Conservation (phyloP, 2,888 invertebrate genomes). For the Stenchaetothrips biformis region DNA sequence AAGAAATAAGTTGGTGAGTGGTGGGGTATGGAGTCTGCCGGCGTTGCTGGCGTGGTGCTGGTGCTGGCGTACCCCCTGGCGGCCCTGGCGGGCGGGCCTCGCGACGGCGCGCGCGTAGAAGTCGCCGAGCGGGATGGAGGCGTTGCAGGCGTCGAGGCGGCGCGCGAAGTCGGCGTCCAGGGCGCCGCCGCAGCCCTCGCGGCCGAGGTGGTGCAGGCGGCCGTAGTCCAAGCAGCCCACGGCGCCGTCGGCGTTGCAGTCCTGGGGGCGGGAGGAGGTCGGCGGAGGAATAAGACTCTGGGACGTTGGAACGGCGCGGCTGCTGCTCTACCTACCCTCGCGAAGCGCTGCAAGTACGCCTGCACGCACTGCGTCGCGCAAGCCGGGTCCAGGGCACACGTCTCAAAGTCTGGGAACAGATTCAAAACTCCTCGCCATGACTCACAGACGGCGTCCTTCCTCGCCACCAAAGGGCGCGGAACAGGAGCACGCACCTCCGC, state of each 20-base stretch:
- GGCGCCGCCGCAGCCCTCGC: not conserved
- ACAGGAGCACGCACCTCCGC: conserved; percentile 52
- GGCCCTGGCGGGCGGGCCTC: not conserved
- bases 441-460: no score
- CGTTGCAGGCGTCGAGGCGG: conserved; percentile 2
- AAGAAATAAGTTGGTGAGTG: no score
- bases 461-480: no score
- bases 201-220: conserved; percentile 10
- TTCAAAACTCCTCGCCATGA: no score
- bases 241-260: not conserved
- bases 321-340: not conserved
- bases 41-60: no score
- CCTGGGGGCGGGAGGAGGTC: not conserved
- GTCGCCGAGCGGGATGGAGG: conserved; percentile 5
- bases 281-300: not conserved
- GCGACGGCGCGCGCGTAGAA: not conserved
- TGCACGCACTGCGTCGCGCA: conserved; percentile 8
- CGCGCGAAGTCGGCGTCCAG: not conserved
- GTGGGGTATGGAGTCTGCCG: no score
- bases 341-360: not conserved
- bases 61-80: not conserved
- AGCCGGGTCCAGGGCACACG: conserved; percentile 1
- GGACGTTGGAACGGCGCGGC: not conserved
- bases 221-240: not conserved
- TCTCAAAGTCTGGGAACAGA: not conserved